Conservation (phyloP, 2,113 vertebrate genomes). For the Stictonetta naevosa region DNA sequence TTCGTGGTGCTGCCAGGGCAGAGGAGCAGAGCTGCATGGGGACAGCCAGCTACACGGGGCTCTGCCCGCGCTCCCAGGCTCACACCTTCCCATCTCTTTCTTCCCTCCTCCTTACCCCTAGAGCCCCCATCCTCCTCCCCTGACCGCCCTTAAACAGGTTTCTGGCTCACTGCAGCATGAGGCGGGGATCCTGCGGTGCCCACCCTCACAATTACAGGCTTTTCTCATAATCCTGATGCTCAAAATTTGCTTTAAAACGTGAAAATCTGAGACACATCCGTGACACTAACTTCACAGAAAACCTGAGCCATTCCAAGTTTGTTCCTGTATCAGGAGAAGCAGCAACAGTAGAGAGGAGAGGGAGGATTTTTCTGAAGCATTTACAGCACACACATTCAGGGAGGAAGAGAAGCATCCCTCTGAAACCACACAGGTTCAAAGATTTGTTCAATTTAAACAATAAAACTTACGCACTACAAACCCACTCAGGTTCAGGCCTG, state of each 20-base stretch:
- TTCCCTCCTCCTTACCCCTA: background rate
- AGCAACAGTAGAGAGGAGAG: background rate
- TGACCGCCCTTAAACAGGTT: background rate
- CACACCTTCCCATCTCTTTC: background rate
- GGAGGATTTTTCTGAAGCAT: background rate
- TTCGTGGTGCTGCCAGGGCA: background rate
- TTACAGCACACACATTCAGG: background rate
- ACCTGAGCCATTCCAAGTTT: background rate
- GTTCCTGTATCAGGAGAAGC: background rate
- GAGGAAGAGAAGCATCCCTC: constrained; percentile 48
- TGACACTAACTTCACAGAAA: background rate
- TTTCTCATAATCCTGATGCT: background rate
- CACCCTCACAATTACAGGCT: background rate
- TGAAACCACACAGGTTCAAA: constrained; percentile 18
- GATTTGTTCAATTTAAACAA: background rate
- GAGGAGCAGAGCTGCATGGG: background rate
- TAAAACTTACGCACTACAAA: constrained; percentile 43
- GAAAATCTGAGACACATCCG: background rate
- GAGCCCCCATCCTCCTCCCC: background rate
- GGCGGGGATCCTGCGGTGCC: background rate
- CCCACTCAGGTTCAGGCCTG: background rate
- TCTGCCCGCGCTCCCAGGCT: too few species aligned
- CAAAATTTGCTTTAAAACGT: background rate
- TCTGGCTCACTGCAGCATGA: background rate
- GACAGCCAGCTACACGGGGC: background rate